Conservation (phyloP, 2,888 invertebrate species). For the Geotrupes spiniger region DNA sequence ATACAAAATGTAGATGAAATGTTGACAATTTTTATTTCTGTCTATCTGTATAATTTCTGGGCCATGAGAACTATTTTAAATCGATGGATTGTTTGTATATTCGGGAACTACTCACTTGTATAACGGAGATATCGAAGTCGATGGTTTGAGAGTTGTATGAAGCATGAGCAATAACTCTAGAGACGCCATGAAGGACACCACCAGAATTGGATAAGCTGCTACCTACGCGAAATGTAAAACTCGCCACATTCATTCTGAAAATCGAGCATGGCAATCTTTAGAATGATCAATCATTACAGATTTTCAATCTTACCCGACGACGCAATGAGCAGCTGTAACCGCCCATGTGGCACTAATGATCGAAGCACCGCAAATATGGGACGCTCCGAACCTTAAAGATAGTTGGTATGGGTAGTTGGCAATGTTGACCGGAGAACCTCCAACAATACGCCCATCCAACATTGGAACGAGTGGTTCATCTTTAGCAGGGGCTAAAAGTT, state of each 20-base stretch:
- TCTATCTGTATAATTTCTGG: no score
- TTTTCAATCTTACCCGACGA: constrained; percentile 13
- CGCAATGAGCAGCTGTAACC: constrained; percentile 32
- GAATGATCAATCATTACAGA: not conserved
- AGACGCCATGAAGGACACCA: constrained; percentile 27
- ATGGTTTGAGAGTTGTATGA: constrained; percentile 30
- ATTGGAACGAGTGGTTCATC: constrained; percentile 13
- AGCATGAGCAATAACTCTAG: constrained; percentile 30
- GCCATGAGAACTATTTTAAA: constrained; percentile 14
- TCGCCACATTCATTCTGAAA: constrained; percentile 5
- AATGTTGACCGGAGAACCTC: constrained; percentile 36
- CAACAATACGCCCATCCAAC: constrained; percentile 36
- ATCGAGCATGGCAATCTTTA: not conserved
- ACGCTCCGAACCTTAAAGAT: constrained; percentile 23
- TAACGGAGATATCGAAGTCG: constrained; percentile 43
- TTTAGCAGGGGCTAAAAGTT: constrained; percentile 3
- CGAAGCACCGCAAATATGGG: constrained; percentile 31
- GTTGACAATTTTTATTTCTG: no score
- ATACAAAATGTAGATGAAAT: no score
- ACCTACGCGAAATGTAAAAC: constrained; percentile 30
- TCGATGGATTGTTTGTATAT: constrained; percentile 7
- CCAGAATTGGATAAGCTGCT: constrained; percentile 28
- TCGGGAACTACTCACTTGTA: constrained; percentile 23
- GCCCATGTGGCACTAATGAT: constrained; percentile 29
- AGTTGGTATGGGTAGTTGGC: constrained; percentile 39